phyloP scores from a whole-genome alignment of 1,140 invertebrate species.

The Araneus ventricosus region DNA sequence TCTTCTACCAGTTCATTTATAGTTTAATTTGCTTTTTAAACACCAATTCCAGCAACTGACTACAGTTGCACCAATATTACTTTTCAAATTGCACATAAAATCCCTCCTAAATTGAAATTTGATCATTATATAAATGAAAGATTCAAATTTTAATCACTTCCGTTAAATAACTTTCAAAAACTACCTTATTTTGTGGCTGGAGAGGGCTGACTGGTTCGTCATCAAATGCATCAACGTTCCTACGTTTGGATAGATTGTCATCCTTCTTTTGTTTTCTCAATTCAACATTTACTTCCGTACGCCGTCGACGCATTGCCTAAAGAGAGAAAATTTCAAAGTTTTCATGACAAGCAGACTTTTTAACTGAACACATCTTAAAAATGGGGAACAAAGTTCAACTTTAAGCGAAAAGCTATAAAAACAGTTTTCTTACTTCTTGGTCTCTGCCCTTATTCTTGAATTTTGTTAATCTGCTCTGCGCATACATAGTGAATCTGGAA shows the following conservation, averaged over 20 bases:
- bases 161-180: too few relatives aligned
- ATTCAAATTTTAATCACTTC: too few relatives aligned
- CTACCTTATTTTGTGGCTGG: conserved; percentile 76
- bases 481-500: conserved; percentile 26
- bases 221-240: conserved; percentile 86
- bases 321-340: conserved; percentile 11
- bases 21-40: too few relatives aligned
- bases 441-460: conserved; percentile 82
- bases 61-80: too few relatives aligned
- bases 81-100: too few relatives aligned
- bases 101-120: background rate
- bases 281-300: conserved; percentile 93
- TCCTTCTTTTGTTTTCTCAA: conserved; percentile 95
- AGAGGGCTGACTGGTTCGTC: conserved; percentile 83
- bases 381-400: too few relatives aligned
- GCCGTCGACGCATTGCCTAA: conserved; percentile 91
- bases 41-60: too few relatives aligned
- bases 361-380: too few relatives aligned
- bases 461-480: conserved; percentile 77
- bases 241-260: conserved; percentile 94
- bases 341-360: background rate
- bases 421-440: conserved; percentile 79
- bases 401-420: too few relatives aligned
- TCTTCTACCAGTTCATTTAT: too few relatives aligned
- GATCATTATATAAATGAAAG: background rate